phyloP scores from a whole-genome alignment of 2,888 invertebrate genomes.

The Marronus borbonicus region DNA sequence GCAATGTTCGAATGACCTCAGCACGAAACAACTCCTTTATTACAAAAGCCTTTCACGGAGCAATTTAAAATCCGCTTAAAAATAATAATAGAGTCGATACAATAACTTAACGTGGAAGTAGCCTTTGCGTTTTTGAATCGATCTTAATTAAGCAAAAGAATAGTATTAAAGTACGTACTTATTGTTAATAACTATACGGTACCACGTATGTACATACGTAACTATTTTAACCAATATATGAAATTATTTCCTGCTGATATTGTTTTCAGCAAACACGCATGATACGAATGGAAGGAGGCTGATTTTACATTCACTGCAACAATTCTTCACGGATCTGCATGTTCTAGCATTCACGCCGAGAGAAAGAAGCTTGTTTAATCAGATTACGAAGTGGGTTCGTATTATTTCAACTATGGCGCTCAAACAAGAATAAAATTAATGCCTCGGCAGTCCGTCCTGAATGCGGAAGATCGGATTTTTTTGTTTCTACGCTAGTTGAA shows the following conservation, averaged over 20 bases:
- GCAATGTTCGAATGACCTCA: too few species aligned
- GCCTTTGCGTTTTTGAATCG: background rate
- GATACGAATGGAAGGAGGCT: background rate
- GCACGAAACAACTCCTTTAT: too few species aligned
- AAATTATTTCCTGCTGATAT: conserved; percentile 4
- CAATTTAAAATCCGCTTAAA: too few species aligned
- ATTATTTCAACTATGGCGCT: conserved; percentile 26
- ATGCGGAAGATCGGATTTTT: conserved; percentile 26
- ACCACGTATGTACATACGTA: background rate
- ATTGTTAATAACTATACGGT: background rate
- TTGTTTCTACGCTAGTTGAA: background rate
- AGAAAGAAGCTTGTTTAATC: conserved; percentile 27
- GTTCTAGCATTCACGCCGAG: conserved; percentile 3
- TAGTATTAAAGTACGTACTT: background rate
- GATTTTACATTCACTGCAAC: conserved; percentile 4
- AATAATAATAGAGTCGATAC: too few species aligned
- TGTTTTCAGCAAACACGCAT: background rate
- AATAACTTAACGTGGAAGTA: background rate
- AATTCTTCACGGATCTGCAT: background rate
- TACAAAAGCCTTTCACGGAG: too few species aligned
- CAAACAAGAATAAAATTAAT: conserved; percentile 36
- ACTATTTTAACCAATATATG: background rate
- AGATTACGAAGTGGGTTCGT: conserved; percentile 23
- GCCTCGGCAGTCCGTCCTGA: conserved; percentile 13
- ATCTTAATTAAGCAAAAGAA: background rate